Base-by-base conservation (phyloP, 2,797 vertebrate genomes). In the Enteromius viviparus region DNA sequence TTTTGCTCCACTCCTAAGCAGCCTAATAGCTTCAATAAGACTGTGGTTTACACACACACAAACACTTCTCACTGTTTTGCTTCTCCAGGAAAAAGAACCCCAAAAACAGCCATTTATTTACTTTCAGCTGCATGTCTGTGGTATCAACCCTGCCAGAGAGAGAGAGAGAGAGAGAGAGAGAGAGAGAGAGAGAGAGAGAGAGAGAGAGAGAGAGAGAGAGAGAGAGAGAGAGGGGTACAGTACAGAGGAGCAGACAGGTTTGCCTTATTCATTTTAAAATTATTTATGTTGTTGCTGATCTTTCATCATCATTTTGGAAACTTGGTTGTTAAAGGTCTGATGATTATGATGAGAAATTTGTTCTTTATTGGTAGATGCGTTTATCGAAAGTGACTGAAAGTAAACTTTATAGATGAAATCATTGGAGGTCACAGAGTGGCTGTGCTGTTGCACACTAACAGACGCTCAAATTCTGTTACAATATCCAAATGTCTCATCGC, bases 21-120 rank as follows among this genome's bases (percentile, higher is more conserved):
- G 92, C 90, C 89, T 94, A 94, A 95, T 94, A 92, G 93, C 91
- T 94, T 91, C 94, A 95, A 94, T 94, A 94, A 94, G 93, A 90
- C 91, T 94, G 94, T 90, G 93, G 94, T 94, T 94, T 93, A 92
- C 88, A 89, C 85, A 85, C 86, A 90, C 89, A 91, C 89, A 91
- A 83, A 88, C 90, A 91, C 87, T 87, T 90, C 86, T 91, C 29
- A 66, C 89, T 92, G 92, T 92, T 92, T 89, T 92, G 93, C 90
- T 89, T 92, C 92, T 93, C 92, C 88, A 90, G 89, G 87, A 93
- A 91, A 93, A 93, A 91, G 90, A 93, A 89, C 89, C 91, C 84
- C 83, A 88, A 89, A 94, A 93, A 93, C 90, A 87, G 91, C 89
- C 84, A 92, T 94, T 93, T 94, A 93, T 94, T 94, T 93, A 93